These are phyloP conservation scores for Eledona agricola DNA, from an alignment of 2,888 invertebrate species.

Conservation along the genomic window DNA sequence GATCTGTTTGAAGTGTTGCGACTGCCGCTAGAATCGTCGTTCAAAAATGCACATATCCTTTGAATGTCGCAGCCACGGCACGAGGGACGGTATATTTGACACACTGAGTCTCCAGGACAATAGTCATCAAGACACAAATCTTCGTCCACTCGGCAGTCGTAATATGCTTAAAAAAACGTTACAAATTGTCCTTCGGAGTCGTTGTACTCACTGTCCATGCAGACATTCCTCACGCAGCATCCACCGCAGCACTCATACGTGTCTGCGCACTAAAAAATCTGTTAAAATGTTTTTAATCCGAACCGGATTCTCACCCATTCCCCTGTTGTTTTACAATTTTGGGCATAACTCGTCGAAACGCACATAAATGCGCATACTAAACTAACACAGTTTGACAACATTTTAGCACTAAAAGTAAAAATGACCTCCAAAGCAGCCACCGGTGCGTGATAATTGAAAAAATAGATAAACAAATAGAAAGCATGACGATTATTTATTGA, in stretches of 20 bases:
- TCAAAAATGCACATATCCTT: slow-evolving; percentile 38
- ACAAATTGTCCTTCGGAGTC: neutral
- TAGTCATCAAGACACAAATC: slow-evolving; percentile 47
- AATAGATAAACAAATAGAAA: slow-evolving; percentile 3
- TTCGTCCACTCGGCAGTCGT: slow-evolving; percentile 47
- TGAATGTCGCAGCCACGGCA: slow-evolving; percentile 46
- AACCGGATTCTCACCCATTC: slow-evolving; percentile 43
- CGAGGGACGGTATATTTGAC: slow-evolving; percentile 46
- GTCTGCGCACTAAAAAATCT: slow-evolving; percentile 69
- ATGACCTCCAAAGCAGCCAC: neutral
- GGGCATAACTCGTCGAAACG: slow-evolving; percentile 7
- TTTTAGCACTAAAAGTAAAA: neutral
- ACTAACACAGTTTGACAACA: neutral
- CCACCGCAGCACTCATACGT: slow-evolving; percentile 69
- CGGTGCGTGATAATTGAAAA: slow-evolving; percentile 10
- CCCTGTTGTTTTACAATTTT: slow-evolving; percentile 47
- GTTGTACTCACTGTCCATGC: slow-evolving; percentile 65
- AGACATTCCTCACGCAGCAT: slow-evolving; percentile 66
- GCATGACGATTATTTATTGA: slow-evolving; percentile 2
- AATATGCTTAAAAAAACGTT: slow-evolving; percentile 50
- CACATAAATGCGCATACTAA: neutral
- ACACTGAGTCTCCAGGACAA: slow-evolving; percentile 51
- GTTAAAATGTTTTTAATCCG: slow-evolving; percentile 26
- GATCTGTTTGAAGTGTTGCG: too few species aligned
- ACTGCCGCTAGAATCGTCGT: too few species aligned